Evolutionary conservation across 2,113 vertebrate species (phyloP).

Genomic region (Amazona vittata): DNA sequence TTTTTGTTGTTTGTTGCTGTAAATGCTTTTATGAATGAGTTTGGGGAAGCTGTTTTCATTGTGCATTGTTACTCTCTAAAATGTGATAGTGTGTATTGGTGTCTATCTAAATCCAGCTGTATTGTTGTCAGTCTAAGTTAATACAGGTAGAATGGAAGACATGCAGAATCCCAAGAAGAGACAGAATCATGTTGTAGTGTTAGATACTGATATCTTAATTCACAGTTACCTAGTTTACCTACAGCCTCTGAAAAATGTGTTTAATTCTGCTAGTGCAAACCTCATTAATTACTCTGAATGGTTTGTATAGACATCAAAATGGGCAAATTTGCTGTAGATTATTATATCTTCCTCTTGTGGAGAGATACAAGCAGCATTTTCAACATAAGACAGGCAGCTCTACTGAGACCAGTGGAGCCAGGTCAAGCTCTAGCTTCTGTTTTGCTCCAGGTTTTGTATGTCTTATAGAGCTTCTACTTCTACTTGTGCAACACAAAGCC

Average conservation of each 20-base stretch:
- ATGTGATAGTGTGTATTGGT: not conserved
- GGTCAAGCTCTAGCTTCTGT: not conserved
- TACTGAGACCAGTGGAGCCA: not conserved
- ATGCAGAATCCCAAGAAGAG: not conserved
- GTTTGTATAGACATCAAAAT: not conserved
- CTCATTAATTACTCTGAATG: conserved; percentile 5
- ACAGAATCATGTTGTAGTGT: not conserved
- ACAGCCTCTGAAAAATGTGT: not conserved
- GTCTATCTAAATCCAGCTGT: not conserved
- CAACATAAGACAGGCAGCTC: not conserved
- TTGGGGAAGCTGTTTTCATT: not conserved
- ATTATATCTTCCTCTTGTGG: not conserved
- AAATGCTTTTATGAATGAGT: not conserved
- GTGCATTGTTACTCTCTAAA: not conserved
- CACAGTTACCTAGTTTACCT: not conserved
- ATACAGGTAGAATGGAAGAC: not conserved
- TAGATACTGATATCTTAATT: not conserved
- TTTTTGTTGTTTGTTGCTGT: not conserved
- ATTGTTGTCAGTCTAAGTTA: not conserved
- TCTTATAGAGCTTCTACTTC: not conserved
- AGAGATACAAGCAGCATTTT: not conserved
- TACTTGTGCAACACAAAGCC: not conserved
- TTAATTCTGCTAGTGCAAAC: not conserved
- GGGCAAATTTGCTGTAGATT: not conserved
- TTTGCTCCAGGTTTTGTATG: not conserved